phyloP scores from a whole-genome alignment of 2,888 invertebrate species.

The Parnassius smintheus region DNA sequence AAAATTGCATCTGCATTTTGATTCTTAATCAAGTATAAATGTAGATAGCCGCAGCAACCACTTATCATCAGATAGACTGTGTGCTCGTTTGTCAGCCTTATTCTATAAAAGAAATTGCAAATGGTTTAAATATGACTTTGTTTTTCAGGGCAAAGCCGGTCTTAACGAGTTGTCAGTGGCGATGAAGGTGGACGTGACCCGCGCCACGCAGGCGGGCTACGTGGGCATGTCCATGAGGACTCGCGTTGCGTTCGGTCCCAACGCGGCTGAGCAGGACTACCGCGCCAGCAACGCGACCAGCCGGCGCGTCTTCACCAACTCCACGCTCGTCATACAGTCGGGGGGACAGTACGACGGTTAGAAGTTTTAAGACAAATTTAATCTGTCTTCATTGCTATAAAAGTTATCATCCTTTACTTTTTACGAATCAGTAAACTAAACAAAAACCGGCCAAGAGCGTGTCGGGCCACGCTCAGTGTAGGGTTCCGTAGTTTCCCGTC shows the following conservation, averaged over 20 bases:
- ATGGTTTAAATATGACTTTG: not conserved
- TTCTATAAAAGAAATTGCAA: too few relatives aligned
- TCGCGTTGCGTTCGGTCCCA: constrained; percentile 92
- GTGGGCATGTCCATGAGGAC: constrained; percentile 91
- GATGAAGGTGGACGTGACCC: constrained; percentile 85
- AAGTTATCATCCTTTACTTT: too few relatives aligned
- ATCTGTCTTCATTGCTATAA: too few relatives aligned
- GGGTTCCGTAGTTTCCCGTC: too few relatives aligned
- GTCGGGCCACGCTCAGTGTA: too few relatives aligned
- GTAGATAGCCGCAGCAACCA: too few relatives aligned
- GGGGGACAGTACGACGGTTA: constrained; percentile 95
- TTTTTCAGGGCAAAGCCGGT: constrained; percentile 56
- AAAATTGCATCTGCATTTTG: too few relatives aligned
- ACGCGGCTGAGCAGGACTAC: constrained; percentile 95
- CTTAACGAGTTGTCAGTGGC: constrained; percentile 89
- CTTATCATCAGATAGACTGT: too few relatives aligned
- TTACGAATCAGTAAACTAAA: too few relatives aligned
- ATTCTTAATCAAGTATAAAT: too few relatives aligned
- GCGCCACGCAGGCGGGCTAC: constrained; percentile 86
- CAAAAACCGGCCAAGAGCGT: too few relatives aligned
- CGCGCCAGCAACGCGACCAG: constrained; percentile 85
- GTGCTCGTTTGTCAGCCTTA: too few relatives aligned
- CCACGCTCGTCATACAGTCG: constrained; percentile 94
- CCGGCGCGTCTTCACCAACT: constrained; percentile 85
- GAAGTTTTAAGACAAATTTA: not conserved